These are phyloP conservation scores for Aphis gossypii DNA, from an alignment of 1,140 invertebrate species.

Conservation along the genomic window DNA sequence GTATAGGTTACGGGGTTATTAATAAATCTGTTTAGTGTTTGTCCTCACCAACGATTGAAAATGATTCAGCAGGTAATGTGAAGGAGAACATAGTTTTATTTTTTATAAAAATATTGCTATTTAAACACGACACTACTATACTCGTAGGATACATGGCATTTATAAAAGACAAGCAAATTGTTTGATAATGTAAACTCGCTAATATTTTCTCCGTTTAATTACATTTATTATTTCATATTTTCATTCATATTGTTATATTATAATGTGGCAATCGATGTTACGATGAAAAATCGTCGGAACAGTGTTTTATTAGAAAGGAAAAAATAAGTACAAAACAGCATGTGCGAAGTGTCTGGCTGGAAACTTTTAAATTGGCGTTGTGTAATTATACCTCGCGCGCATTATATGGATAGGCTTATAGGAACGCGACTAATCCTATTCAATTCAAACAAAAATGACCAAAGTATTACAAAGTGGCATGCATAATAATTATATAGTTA, in stretches of 20 bases:
- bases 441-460: not conserved
- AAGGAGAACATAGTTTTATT: not conserved
- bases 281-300: not conserved
- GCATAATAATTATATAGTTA: not conserved
- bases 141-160: not conserved
- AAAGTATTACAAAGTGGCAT: not conserved
- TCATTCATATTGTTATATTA: not conserved
- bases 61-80: not conserved
- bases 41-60: not conserved
- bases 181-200: not conserved
- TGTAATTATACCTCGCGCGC: not conserved
- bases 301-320: not conserved
- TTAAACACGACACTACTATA: not conserved
- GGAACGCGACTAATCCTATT: not conserved
- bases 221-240: not conserved
- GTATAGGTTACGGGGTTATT: not conserved
- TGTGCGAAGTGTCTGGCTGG: not conserved
- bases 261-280: not conserved
- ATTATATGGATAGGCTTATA: not conserved
- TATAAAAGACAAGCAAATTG: not conserved
- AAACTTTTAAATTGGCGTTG: not conserved
- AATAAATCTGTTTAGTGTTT: not conserved
- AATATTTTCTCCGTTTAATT: slow-evolving; percentile 7
- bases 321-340: not conserved
- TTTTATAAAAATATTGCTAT: not conserved